Percentiles rank a stretch among this genome's conserved stretches.
These are phyloP conservation scores for Eupithecia centaureata DNA, from an alignment of 2,888 invertebrate species.

Conservation along the genomic window DNA sequence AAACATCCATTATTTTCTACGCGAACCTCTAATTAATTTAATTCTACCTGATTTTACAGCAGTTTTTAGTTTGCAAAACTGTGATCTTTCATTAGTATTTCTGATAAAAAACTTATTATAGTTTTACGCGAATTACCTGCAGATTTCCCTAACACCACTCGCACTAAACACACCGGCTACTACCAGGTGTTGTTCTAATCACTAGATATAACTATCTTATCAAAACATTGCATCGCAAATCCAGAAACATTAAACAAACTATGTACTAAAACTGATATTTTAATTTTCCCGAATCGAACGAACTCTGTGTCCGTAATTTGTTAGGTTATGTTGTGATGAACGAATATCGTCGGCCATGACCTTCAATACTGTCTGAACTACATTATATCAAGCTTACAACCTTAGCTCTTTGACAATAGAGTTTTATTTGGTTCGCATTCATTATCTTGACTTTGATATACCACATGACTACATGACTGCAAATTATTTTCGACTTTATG, in stretches of 20 bases:
- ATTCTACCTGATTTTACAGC: background rate
- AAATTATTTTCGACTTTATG: background rate
- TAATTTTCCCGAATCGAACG: too few relatives aligned
- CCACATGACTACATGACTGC: background rate
- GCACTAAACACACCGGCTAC: background rate
- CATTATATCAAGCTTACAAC: background rate
- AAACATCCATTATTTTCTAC: too few relatives aligned
- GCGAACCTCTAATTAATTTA: too few relatives aligned
- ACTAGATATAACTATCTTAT: conserved; percentile 3
- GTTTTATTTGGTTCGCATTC: background rate
- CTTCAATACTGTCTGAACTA: background rate
- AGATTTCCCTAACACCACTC: background rate
- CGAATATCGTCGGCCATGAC: background rate
- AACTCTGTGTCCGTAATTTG: background rate
- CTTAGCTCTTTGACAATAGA: background rate
- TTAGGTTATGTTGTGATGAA: conserved; percentile 9
- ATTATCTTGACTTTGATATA: background rate
- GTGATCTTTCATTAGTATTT: background rate
- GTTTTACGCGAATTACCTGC: background rate
- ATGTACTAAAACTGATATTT: too few relatives aligned
- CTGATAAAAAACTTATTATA: background rate
- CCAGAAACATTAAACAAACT: background rate
- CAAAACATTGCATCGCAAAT: background rate
- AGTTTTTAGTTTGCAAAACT: background rate
- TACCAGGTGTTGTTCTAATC: conserved; percentile 1